phyloP scores from a whole-genome alignment of 2,797 vertebrate genomes.

The Falco biarmicus region DNA sequence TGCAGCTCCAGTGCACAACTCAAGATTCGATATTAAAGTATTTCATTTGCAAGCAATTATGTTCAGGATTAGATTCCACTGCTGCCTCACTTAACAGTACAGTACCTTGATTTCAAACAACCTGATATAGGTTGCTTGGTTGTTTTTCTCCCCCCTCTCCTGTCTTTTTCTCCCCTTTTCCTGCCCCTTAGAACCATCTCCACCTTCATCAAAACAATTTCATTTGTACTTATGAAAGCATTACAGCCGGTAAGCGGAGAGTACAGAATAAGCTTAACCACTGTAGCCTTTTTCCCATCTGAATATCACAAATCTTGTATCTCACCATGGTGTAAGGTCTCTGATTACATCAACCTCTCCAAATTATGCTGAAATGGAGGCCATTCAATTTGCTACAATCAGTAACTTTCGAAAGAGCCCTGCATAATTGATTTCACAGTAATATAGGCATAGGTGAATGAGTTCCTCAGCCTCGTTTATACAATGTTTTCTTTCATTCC shows the following conservation, averaged over 20 bases:
- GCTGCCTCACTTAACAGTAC: slow-evolving; percentile 29
- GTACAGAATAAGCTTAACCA: slow-evolving; percentile 71
- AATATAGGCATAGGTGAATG: slow-evolving; percentile 82
- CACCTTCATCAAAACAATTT: slow-evolving; percentile 77
- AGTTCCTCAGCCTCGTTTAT: slow-evolving; percentile 78
- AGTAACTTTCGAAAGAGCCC: slow-evolving; percentile 80
- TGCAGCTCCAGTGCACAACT: slow-evolving; percentile 68
- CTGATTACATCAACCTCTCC: slow-evolving; percentile 84
- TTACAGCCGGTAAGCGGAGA: slow-evolving; percentile 70
- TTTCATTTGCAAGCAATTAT: slow-evolving; percentile 79
- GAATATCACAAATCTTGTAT: slow-evolving; percentile 79
- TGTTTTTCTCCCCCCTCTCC: neutral
- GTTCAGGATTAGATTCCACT: slow-evolving; percentile 63
- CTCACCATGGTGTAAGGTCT: slow-evolving; percentile 78
- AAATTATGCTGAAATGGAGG: slow-evolving; percentile 83
- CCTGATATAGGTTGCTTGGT: slow-evolving; percentile 5
- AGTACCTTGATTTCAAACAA: slow-evolving; percentile 59
- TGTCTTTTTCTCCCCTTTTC: neutral
- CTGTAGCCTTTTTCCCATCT: slow-evolving; percentile 72
- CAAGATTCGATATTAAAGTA: slow-evolving; percentile 75
- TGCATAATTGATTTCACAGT: slow-evolving; percentile 85
- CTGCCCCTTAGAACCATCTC: slow-evolving; percentile 56
- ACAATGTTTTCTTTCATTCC: slow-evolving; percentile 80
- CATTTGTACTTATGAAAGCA: slow-evolving; percentile 75
- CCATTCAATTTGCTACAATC: slow-evolving; percentile 84